Evolutionary conservation across 2,113 vertebrate species (phyloP).

Genomic region (Balaenoptera acutorostrata): DNA sequence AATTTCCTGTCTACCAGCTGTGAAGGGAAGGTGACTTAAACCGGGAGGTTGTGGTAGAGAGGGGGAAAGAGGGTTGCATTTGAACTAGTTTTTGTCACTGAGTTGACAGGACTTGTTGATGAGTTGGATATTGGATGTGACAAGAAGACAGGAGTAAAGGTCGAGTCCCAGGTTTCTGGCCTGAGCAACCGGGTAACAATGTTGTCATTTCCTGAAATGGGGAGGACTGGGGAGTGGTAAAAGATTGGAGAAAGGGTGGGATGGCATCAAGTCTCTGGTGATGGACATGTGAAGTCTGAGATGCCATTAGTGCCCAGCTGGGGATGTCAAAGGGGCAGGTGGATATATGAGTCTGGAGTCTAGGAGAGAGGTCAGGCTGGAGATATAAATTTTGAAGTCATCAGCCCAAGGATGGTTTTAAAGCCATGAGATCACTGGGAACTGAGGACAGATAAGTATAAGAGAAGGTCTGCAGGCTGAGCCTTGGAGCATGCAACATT

Average conservation of each 20-base stretch:
- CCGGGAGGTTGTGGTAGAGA: neutral
- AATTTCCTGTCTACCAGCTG: neutral
- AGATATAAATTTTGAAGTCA: neutral
- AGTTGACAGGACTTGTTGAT: neutral
- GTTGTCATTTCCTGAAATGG: fast-evolving
- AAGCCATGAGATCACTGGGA: neutral
- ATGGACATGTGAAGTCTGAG: neutral
- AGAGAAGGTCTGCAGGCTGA: neutral
- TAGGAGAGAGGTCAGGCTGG: neutral
- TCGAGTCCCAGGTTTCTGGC: neutral
- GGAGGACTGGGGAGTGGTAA: too few relatives aligned
- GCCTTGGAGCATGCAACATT: neutral
- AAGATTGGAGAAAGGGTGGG: neutral
- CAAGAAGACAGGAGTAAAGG: neutral
- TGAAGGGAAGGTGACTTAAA: neutral
- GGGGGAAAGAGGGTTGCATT: fast-evolving
- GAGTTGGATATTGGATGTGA: neutral
- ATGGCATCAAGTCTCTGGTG: neutral
- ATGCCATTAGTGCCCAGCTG: neutral
- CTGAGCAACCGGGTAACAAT: neutral
- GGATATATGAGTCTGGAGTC: neutral
- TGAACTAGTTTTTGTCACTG: neutral
- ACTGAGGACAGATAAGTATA: neutral
- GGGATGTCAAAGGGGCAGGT: neutral
- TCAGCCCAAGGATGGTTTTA: neutral